Percentiles rank a stretch among this genome's conserved stretches.
These are phyloP conservation scores for Sicus ferrugineus DNA, from an alignment of 2,888 invertebrate genomes.

Conservation along the genomic window DNA sequence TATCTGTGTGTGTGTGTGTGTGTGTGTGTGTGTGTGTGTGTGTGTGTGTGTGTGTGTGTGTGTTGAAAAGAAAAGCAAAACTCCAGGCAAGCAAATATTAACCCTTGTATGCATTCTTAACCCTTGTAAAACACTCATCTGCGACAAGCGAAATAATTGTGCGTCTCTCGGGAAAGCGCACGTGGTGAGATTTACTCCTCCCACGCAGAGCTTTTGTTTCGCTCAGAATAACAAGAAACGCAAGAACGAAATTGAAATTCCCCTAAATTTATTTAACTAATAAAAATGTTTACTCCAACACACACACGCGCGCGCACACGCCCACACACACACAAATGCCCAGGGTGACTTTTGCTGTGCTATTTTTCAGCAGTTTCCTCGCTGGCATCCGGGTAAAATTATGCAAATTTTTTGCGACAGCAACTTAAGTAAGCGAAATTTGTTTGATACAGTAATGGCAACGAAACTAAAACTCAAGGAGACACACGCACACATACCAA, in stretches of 20 bases:
- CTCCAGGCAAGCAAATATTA: not conserved
- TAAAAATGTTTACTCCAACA: not conserved
- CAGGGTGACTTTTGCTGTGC: too few relatives aligned
- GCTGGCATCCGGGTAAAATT: constrained; percentile 21
- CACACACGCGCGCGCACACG: not conserved
- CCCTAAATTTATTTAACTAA: not conserved
- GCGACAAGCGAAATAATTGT: too few relatives aligned
- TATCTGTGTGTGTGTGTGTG: too few relatives aligned
- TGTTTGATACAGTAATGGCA: not conserved
- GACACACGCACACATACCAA: too few relatives aligned
- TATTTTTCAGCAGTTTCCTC: not conserved
- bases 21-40: too few relatives aligned
- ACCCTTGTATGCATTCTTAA: not conserved
- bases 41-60: too few relatives aligned
- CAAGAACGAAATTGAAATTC: not conserved
- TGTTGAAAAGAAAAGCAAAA: not conserved
- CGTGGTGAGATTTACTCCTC: not conserved
- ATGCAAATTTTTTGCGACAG: constrained; percentile 26
- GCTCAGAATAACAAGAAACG: too few relatives aligned
- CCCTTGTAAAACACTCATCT: not conserved
- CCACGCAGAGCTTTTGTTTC: too few relatives aligned
- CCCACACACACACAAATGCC: too few relatives aligned
- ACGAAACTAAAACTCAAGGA: not conserved
- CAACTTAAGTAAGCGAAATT: constrained; percentile 15
- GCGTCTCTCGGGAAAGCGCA: too few relatives aligned